Conservation (phyloP, 2,888 invertebrate genomes). For the Pachydiplax longipennis region DNA sequence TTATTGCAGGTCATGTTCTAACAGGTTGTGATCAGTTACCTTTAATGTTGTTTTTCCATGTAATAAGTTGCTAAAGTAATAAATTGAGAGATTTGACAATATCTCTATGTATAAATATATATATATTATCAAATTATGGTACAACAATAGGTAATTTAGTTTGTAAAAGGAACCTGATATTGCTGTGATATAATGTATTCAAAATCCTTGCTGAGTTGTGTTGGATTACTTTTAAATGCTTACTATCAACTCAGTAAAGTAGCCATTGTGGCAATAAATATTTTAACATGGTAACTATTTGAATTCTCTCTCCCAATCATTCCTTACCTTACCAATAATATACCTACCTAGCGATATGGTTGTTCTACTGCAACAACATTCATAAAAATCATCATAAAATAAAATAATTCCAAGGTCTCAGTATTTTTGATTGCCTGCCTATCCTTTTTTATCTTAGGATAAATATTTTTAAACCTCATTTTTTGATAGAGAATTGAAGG, state of each 20-base stretch:
- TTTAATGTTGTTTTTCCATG: background rate
- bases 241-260: constrained; percentile 5
- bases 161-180: constrained; percentile 33
- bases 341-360: constrained; percentile 29
- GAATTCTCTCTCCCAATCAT: background rate
- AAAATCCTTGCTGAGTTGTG: constrained; percentile 29
- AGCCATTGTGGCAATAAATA: constrained; percentile 39
- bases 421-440: too few relatives aligned
- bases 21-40: background rate
- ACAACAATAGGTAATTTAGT: background rate
- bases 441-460: too few relatives aligned
- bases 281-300: constrained; percentile 19
- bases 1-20: background rate
- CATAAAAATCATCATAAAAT: too few relatives aligned
- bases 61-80: background rate
- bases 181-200: constrained; percentile 39
- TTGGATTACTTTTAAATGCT: constrained; percentile 23
- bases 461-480: too few relatives aligned
- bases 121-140: background rate
- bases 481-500: too few relatives aligned
- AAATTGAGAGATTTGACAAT: constrained; percentile 16
- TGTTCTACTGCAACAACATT: background rate
- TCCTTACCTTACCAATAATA: background rate
- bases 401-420: too few relatives aligned
- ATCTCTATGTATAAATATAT: background rate